Percentiles rank a stretch among this genome's conserved stretches.
These are phyloP conservation scores for Reinhardtius hippoglossoides DNA, from an alignment of 2,113 vertebrate genomes.

Conservation along the genomic window DNA sequence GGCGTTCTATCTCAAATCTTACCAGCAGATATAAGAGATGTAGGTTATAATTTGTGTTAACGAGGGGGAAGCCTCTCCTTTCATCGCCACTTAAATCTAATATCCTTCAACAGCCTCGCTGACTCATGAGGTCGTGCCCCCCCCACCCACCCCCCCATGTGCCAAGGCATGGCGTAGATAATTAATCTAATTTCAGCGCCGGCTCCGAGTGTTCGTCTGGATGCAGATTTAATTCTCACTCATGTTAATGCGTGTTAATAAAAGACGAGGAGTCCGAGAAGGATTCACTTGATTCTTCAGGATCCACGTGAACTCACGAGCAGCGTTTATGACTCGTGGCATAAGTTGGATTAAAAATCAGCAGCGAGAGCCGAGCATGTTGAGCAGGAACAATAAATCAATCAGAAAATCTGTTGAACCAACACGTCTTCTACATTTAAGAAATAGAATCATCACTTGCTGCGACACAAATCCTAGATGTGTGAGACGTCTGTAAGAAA, in stretches of 20 bases:
- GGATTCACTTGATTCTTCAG: background rate
- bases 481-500: background rate
- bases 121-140: constrained; percentile 27
- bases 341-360: too few species aligned
- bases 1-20: too few species aligned
- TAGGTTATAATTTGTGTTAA: too few species aligned
- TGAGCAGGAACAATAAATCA: too few species aligned
- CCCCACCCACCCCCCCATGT: constrained; percentile 8
- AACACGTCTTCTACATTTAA: too few species aligned
- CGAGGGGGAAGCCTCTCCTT: constrained; percentile 42
- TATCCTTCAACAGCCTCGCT: constrained; percentile 54
- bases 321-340: background rate
- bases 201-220: too few species aligned
- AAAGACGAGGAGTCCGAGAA: background rate
- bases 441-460: too few species aligned
- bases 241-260: background rate
- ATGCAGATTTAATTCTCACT: constrained; percentile 29
- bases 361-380: too few species aligned
- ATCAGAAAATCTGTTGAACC: too few species aligned
- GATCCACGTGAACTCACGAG: background rate
- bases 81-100: constrained; percentile 63
- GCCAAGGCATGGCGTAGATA: constrained; percentile 45
- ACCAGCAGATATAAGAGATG: too few species aligned
- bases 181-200: constrained; percentile 69
- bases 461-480: too few species aligned